Base-by-base conservation (phyloP, 2,888 invertebrate genomes). In the Autographa gamma region DNA sequence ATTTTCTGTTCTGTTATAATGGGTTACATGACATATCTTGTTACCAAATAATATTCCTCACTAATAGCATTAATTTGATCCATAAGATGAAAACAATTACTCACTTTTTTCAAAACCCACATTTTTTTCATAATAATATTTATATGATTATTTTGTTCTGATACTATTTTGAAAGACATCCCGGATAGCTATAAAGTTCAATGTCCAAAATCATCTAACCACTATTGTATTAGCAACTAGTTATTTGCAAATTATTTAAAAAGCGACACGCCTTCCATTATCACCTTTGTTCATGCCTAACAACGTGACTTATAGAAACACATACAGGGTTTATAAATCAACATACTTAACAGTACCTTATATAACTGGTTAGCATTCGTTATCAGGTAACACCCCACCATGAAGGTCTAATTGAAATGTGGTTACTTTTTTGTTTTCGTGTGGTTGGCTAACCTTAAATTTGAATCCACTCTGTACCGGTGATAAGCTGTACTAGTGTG, bases 281-380 rank as follows among this genome's bases (percentile, higher is more conserved):
- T 60, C 66, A 67, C 66, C 32, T 34, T 11, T 48, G 70, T 19
- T 56, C 11, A 38, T 19, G 19, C 14, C 34, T 16, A 38, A 25
- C 8, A 60, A 38, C 52, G 48, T 31, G 31, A 67, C 11, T 41
- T 59, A 48, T 54, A 60, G 14, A 25, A 19, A 56, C 25, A n/a
- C 52, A 54, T 52, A 11, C 0, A 11, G 54, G 8, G 8, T 54
- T 18, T 16, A 52, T 34, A 60, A 41, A 56, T 67, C 25, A 59
- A 25, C 43, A 63, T n/a, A 34, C 14, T 18, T 38, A 25, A 60
- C 63, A 68, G 68, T 66, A 69, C 72, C 18, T 67, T 43, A 38
- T 34, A 7, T 52, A 54, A 16, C 52, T n/a, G 16, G 43, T 77
- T 76, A 77, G 63, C 70, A 34, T 60, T 25, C 60, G 19, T 56